phyloP scores from a whole-genome alignment of 2,113 vertebrate genomes.

The Probosciger aterrimus region DNA sequence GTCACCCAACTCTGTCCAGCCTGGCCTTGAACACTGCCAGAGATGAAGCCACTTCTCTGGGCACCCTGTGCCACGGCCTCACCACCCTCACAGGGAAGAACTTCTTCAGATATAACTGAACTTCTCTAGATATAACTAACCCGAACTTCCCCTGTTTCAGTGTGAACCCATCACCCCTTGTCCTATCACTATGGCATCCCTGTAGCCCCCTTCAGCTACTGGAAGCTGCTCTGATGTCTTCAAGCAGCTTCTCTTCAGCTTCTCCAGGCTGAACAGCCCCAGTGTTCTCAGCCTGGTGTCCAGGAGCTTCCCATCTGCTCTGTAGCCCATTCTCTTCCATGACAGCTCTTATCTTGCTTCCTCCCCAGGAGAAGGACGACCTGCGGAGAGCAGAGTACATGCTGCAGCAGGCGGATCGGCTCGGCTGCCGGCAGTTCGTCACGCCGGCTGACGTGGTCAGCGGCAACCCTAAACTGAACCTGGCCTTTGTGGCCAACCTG shows the following conservation, averaged over 20 bases:
- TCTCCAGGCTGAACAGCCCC: not conserved
- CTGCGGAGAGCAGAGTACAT: conserved; percentile 86
- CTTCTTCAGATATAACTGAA: not conserved
- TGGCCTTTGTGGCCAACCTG: conserved; percentile 95
- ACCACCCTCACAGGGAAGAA: not conserved
- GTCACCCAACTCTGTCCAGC: not conserved
- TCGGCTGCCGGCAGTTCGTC: conserved; percentile 94
- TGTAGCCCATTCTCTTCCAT: not conserved
- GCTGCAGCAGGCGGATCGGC: conserved; percentile 88
- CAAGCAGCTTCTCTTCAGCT: not conserved
- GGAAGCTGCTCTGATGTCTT: not conserved
- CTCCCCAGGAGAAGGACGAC: conserved; percentile 86
- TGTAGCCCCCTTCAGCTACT: not conserved
- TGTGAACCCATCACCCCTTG: not conserved
- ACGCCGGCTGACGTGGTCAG: conserved; percentile 87
- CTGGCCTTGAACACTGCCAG: not conserved
- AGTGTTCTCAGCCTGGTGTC: not conserved
- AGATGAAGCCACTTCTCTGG: not conserved
- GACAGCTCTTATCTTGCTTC: not conserved
- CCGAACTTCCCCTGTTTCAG: not conserved
- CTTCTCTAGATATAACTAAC: not conserved
- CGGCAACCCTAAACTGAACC: conserved; percentile 93
- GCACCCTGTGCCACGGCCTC: not conserved
- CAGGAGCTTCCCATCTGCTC: not conserved
- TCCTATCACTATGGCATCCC: not conserved